Evolutionary conservation across 1,140 invertebrate species (phyloP).

Genomic region (Philopotamus ludificatus): DNA sequence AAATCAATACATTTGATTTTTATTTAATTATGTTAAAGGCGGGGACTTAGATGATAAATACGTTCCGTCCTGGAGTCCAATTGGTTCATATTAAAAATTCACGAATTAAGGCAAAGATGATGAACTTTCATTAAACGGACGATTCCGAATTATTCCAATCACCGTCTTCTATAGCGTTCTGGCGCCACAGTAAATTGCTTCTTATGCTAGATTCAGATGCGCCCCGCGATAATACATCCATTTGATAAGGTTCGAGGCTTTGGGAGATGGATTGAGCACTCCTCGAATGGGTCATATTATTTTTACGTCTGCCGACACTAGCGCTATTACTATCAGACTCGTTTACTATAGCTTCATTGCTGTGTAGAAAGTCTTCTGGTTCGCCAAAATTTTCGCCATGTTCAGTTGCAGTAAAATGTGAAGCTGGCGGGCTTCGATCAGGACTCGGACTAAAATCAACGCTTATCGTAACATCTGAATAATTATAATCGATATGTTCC

Average conservation of each 20-base stretch:
- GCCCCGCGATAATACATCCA: conserved; percentile 49
- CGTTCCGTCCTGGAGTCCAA: no score
- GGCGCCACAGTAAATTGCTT: conserved; percentile 49
- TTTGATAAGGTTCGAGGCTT: conserved; percentile 51
- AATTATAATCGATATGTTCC: conserved; percentile 28
- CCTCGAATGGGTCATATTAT: conserved; percentile 32
- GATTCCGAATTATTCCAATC: conserved; percentile 51
- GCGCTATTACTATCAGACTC: conserved; percentile 19
- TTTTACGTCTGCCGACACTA: neutral
- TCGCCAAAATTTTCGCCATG: conserved; percentile 24
- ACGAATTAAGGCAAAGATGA: no score
- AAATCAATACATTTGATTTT: no score
- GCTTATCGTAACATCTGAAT: conserved; percentile 36
- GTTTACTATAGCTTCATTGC: conserved; percentile 13
- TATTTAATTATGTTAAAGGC: no score
- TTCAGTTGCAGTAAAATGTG: conserved; percentile 15
- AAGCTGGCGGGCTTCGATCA: conserved; percentile 29
- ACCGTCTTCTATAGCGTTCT: conserved; percentile 49
- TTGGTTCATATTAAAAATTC: no score
- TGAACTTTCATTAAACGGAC: conserved; percentile 44
- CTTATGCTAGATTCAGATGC: conserved; percentile 42
- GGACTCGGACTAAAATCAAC: conserved; percentile 36
- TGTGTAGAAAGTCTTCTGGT: conserved; percentile 20
- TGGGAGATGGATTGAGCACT: conserved; percentile 46
- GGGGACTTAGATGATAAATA: no score